Percentiles rank a stretch among this genome's conserved stretches.
Evolutionary conservation across 1,140 invertebrate species (phyloP).

Genomic region (Bombus superbus): DNA sequence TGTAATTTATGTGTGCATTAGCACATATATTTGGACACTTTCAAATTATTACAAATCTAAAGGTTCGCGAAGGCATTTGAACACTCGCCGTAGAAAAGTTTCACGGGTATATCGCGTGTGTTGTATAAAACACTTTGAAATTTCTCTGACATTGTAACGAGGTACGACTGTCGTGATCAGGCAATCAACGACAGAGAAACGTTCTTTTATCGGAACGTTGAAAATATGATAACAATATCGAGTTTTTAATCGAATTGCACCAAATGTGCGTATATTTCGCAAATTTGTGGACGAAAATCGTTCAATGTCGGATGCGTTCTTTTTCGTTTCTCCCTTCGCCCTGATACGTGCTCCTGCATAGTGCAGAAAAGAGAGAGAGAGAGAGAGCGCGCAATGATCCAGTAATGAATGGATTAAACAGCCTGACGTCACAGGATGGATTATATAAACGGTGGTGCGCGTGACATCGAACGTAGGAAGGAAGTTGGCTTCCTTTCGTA

Average conservation of each 20-base stretch:
- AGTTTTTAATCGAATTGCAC: no score
- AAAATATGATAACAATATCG: background rate
- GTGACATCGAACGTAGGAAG: slow-evolving; percentile 76
- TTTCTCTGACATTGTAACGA: no score
- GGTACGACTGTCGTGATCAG: no score
- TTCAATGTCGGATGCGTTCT: background rate
- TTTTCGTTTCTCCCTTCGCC: slow-evolving; percentile 5
- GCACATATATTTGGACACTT: no score
- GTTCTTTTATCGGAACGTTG: background rate
- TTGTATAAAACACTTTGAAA: no score
- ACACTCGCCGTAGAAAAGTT: no score
- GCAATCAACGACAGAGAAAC: background rate
- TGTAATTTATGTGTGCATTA: no score
- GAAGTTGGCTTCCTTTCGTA: slow-evolving; percentile 77
- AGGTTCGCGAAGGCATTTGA: no score
- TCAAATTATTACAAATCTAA: no score
- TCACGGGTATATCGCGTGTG: no score
- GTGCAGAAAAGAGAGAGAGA: slow-evolving; percentile 16
- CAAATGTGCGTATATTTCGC: no score
- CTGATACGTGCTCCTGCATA: background rate
- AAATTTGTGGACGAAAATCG: background rate
- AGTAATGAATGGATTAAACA: slow-evolving; percentile 76
- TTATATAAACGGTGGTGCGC: slow-evolving; percentile 74
- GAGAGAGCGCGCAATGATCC: slow-evolving; percentile 21
- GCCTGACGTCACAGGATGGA: slow-evolving; percentile 76